Percentiles rank a stretch among this genome's conserved stretches.
phyloP scores from a whole-genome alignment of 1,140 invertebrate genomes.

The Parasteatoda tepidariorum region DNA sequence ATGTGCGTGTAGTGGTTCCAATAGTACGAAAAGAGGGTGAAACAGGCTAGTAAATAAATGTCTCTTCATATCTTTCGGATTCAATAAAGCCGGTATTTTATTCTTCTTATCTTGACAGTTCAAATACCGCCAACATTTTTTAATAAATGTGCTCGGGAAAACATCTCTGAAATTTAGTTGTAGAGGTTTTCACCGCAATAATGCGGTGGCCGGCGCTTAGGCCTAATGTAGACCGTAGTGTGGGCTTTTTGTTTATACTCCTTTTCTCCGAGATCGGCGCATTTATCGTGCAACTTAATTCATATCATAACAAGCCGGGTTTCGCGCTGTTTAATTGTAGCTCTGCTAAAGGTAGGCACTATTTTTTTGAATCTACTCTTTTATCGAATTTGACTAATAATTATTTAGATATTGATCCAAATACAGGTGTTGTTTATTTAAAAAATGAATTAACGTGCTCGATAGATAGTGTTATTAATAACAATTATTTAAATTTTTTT shows the following conservation, averaged over 20 bases:
- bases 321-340: slow-evolving; percentile 36
- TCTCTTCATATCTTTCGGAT: too few relatives aligned
- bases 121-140: too few relatives aligned
- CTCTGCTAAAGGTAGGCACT: slow-evolving; percentile 10
- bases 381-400: not conserved
- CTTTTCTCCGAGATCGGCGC: not conserved
- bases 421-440: slow-evolving; percentile 20
- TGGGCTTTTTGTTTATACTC: not conserved
- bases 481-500: slow-evolving; percentile 3
- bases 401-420: slow-evolving; percentile 21
- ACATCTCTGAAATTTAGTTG: too few relatives aligned
- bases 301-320: slow-evolving; percentile 12
- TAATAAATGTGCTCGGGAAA: too few relatives aligned
- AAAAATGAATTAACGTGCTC: not conserved
- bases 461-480: not conserved
- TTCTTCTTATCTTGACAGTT: too few relatives aligned
- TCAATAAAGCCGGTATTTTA: too few relatives aligned
- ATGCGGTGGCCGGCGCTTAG: not conserved
- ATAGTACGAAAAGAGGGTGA: too few relatives aligned
- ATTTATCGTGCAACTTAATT: slow-evolving; percentile 3
- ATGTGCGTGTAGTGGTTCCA: too few relatives aligned
- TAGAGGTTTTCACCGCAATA: not conserved
- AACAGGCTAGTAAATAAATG: too few relatives aligned
- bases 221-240: not conserved
- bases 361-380: slow-evolving; percentile 26